These are phyloP conservation scores for Mesembrinibis cayennensis DNA, from an alignment of 2,113 vertebrate species.

Conservation along the genomic window DNA sequence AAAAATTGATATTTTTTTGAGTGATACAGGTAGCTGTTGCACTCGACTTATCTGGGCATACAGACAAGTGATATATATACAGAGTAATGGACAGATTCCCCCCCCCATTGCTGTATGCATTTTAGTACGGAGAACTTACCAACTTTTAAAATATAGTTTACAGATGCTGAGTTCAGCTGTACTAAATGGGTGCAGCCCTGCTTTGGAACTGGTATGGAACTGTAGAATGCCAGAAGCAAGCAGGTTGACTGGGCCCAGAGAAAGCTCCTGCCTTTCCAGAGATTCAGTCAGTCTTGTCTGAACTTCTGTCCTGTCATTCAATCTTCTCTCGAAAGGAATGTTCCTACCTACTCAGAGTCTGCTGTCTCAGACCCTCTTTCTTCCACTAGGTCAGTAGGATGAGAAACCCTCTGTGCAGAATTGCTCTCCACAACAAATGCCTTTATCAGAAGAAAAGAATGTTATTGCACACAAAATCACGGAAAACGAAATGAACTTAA, in stretches of 20 bases:
- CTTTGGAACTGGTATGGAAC: background rate
- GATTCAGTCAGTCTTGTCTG: background rate
- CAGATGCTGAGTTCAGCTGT: background rate
- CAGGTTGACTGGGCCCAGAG: background rate
- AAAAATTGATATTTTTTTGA: background rate
- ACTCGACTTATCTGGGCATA: background rate
- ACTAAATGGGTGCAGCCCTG: background rate
- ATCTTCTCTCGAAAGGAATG: background rate
- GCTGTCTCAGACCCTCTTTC: background rate
- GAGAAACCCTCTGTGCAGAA: background rate
- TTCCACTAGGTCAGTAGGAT: background rate
- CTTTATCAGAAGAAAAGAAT: background rate
- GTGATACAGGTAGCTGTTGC: background rate
- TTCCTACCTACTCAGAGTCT: background rate
- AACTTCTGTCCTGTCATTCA: background rate
- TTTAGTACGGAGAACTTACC: background rate
- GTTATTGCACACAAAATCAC: background rate
- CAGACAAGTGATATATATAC: background rate
- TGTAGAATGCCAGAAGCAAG: background rate
- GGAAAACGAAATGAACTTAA: background rate
- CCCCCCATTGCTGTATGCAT: background rate
- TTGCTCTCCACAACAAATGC: background rate
- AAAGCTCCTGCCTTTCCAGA: background rate
- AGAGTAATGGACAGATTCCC: background rate
- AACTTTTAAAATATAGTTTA: background rate